Percentiles rank a stretch among this genome's conserved stretches.
phyloP scores from a whole-genome alignment of 2,113 vertebrate species.

The Cranoglanis bouderius region DNA sequence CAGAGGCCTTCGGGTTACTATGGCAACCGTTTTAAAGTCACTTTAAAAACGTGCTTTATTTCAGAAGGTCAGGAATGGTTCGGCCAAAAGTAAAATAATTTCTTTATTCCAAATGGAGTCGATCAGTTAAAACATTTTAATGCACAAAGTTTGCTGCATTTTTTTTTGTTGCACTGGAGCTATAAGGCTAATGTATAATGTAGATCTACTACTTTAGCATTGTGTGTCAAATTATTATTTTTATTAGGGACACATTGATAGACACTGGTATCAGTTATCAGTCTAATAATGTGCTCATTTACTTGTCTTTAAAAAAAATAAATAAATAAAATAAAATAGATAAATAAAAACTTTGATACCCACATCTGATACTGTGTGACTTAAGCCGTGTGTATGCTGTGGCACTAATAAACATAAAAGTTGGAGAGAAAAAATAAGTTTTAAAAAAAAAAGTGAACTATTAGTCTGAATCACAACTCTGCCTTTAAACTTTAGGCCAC shows the following conservation, averaged over 20 bases:
- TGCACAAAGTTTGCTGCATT: not conserved
- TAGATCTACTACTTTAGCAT: not conserved
- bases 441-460: not conserved
- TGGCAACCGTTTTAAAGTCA: conserved; percentile 68
- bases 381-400: not conserved
- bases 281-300: not conserved
- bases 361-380: not conserved
- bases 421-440: not conserved
- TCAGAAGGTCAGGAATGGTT: conserved; percentile 4
- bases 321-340: too few relatives aligned
- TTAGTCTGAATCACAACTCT: not conserved
- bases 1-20: conserved; percentile 21
- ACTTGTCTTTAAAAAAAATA: not conserved
- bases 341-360: not conserved
- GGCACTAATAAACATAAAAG: not conserved
- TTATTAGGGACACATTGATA: not conserved
- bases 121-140: not conserved
- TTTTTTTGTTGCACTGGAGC: not conserved
- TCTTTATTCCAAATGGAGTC: not conserved
- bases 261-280: not conserved
- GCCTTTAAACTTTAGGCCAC: not conserved
- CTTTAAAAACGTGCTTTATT: conserved; percentile 40
- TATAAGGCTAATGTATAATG: not conserved
- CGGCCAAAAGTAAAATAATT: not conserved
- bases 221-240: not conserved